Conservation (phyloP, 2,888 invertebrate genomes). For the Hypolimnas misippus region DNA sequence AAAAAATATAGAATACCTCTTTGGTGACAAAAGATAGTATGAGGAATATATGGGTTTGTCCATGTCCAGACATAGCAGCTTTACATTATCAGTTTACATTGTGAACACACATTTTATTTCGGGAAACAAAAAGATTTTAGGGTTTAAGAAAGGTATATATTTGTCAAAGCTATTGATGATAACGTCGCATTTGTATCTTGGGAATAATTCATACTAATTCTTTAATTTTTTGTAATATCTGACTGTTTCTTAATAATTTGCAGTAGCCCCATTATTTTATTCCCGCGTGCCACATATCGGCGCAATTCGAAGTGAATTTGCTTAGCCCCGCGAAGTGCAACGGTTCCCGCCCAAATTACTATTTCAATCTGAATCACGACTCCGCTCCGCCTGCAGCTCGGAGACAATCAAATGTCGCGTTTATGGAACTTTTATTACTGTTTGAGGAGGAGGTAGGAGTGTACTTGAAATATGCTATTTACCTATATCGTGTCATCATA, state of each 20-base stretch:
- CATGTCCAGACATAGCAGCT: too few species aligned
- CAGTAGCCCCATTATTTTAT: slow-evolving; percentile 38
- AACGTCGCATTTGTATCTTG: too few species aligned
- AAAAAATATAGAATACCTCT: too few species aligned
- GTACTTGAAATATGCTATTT: background rate
- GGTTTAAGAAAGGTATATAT: too few species aligned
- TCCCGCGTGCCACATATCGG: slow-evolving; percentile 42
- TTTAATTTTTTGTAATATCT: background rate
- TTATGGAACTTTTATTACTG: slow-evolving; percentile 43
- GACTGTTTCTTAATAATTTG: slow-evolving; percentile 16
- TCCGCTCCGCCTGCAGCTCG: slow-evolving; percentile 33
- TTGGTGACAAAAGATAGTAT: too few species aligned
- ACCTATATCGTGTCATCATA: background rate
- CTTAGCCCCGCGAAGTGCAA: slow-evolving; percentile 62
- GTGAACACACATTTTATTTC: too few species aligned
- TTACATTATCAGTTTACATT: too few species aligned
- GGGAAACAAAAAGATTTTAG: too few species aligned
- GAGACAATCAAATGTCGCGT: slow-evolving; percentile 44
- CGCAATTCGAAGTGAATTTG: slow-evolving; percentile 55
- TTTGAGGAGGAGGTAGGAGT: slow-evolving; percentile 23
- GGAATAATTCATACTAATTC: too few species aligned
- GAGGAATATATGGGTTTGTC: too few species aligned
- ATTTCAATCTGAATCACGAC: slow-evolving; percentile 61
- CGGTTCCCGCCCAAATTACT: slow-evolving; percentile 67
- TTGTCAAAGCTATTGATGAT: too few species aligned